Percentiles rank a stretch among this genome's conserved stretches.
Evolutionary conservation across 2,797 vertebrate species (phyloP).

Genomic region (Percopsis omiscomaycus): DNA sequence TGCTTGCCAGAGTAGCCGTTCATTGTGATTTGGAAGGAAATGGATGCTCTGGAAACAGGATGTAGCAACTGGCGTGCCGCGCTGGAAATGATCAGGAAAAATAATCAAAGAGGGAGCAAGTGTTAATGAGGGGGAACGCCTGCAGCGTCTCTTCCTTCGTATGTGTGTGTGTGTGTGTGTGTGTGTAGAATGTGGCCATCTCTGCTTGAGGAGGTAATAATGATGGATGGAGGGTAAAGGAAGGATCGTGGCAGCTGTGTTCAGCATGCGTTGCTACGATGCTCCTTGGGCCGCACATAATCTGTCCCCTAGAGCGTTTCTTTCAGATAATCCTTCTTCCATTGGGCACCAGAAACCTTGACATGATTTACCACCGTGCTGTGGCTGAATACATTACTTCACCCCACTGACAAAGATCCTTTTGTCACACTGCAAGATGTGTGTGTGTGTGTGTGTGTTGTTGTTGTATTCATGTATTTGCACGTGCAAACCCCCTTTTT

Average conservation of each 20-base stretch:
- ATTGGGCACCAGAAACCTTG: slow-evolving; percentile 27
- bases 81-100: slow-evolving; percentile 70
- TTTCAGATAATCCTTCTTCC: slow-evolving; percentile 32
- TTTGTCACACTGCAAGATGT: neutral
- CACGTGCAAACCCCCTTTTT: neutral
- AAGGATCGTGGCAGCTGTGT: slow-evolving; percentile 54
- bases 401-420: slow-evolving; percentile 40
- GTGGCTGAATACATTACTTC: slow-evolving; percentile 39
- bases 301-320: slow-evolving; percentile 29
- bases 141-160: slow-evolving; percentile 54
- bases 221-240: slow-evolving; percentile 58
- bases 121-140: slow-evolving; percentile 70
- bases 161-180: slow-evolving; percentile 19
- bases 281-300: slow-evolving; percentile 23
- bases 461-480: neutral
- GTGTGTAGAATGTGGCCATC: slow-evolving; percentile 38
- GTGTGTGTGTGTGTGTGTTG: slow-evolving; percentile 1
- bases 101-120: slow-evolving; percentile 69
- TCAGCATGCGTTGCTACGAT: slow-evolving; percentile 34
- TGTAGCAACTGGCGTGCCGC: slow-evolving; percentile 53
- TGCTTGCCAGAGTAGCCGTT: slow-evolving; percentile 49
- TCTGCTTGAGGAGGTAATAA: slow-evolving; percentile 55
- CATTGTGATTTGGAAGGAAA: slow-evolving; percentile 54
- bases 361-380: slow-evolving; percentile 39
- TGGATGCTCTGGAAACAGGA: slow-evolving; percentile 66